Evolutionary conservation across 2,113 vertebrate genomes (phyloP).

Genomic region (Bucco capensis): DNA sequence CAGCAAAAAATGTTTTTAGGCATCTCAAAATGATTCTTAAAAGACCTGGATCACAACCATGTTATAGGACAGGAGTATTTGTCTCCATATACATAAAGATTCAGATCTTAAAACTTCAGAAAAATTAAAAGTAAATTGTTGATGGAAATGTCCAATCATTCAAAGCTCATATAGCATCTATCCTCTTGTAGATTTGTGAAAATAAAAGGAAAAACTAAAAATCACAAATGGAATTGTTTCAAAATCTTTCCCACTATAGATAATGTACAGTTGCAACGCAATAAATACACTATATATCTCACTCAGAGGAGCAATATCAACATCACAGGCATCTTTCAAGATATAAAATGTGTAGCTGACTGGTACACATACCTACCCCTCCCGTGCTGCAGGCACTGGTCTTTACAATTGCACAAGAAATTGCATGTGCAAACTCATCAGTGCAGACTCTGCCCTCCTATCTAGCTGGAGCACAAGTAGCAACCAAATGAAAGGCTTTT

Average conservation of each 20-base stretch:
- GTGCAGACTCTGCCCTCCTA: neutral
- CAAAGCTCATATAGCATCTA: neutral
- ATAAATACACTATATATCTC: neutral
- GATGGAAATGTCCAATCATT: neutral
- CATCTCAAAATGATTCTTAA: constrained; percentile 6
- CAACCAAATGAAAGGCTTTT: neutral
- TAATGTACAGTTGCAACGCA: neutral
- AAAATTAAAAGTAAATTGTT: neutral
- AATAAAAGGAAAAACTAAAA: neutral
- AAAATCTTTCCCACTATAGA: neutral
- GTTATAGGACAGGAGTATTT: neutral
- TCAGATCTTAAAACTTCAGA: neutral
- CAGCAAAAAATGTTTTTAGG: constrained; percentile 11
- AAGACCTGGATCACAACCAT: neutral
- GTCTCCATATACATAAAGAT: neutral
- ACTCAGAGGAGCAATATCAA: neutral
- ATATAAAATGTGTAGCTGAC: neutral
- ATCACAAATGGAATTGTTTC: neutral
- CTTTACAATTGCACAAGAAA: neutral
- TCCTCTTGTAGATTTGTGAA: neutral
- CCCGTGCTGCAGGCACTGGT: neutral
- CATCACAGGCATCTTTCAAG: neutral
- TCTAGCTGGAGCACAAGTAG: neutral
- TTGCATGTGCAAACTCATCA: neutral
- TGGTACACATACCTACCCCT: neutral